Conservation (phyloP, 2,888 invertebrate genomes). For the Scrobipalpa costella region DNA sequence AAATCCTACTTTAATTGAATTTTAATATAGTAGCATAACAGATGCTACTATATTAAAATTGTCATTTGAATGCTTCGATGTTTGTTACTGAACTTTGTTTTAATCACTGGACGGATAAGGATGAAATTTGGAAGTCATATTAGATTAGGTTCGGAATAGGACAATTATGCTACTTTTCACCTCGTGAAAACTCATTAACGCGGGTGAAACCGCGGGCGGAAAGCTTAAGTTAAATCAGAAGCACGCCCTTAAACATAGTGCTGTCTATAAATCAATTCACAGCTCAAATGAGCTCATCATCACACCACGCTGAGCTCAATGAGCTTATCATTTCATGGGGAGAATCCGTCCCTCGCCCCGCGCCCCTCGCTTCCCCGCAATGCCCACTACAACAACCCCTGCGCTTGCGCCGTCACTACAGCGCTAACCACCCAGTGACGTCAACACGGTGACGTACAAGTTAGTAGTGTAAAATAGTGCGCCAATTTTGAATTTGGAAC, state of each 20-base stretch:
- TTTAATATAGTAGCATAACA: too few relatives aligned
- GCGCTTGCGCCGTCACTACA: neutral
- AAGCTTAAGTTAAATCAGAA: too few relatives aligned
- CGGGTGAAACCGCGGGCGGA: too few relatives aligned
- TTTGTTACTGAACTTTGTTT: too few relatives aligned
- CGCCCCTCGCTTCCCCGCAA: neutral
- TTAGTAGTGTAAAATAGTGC: neutral
- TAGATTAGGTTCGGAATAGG: too few relatives aligned
- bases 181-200: too few relatives aligned
- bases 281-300: neutral
- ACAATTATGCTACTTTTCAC: too few relatives aligned
- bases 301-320: constrained; percentile 6
- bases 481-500: neutral
- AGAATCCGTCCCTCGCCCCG: neutral
- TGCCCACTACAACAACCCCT: neutral
- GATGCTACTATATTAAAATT: too few relatives aligned
- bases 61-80: too few relatives aligned
- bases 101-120: too few relatives aligned
- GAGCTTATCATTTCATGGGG: constrained; percentile 15
- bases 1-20: too few relatives aligned
- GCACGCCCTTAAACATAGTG: neutral
- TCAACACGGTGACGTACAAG: constrained; percentile 8
- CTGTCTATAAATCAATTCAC: neutral
- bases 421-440: neutral
- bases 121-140: too few relatives aligned